Percentiles rank a stretch among this genome's conserved stretches.
Conservation (phyloP, 2,888 invertebrate genomes). For the Gordius sp. region DNA sequence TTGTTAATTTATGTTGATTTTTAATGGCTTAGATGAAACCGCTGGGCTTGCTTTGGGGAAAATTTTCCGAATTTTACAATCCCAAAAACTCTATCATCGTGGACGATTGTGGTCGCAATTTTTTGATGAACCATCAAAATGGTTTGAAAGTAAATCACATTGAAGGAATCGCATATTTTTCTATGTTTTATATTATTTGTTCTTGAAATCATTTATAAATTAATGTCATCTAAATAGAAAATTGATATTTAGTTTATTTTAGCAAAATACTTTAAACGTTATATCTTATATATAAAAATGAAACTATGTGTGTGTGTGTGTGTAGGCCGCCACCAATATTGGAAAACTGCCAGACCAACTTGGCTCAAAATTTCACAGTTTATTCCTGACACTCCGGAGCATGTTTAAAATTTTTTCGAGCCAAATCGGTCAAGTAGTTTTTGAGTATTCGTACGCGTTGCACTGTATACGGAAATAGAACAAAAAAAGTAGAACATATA, state of each 20-base stretch:
- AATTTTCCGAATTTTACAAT: constrained; percentile 53
- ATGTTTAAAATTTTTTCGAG: too few species aligned
- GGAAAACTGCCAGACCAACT: too few species aligned
- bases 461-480: too few species aligned
- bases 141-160: constrained; percentile 40
- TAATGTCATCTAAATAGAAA: background rate
- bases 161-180: background rate
- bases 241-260: background rate
- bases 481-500: too few species aligned
- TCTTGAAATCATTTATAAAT: background rate
- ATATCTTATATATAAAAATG: too few species aligned
- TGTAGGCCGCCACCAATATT: too few species aligned
- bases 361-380: too few species aligned
- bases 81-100: constrained; percentile 87
- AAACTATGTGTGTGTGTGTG: too few species aligned
- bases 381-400: too few species aligned
- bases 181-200: background rate
- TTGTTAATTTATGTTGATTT: too few species aligned
- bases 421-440: too few species aligned
- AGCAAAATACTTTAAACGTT: background rate
- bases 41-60: constrained; percentile 26
- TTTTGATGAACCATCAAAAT: constrained; percentile 81
- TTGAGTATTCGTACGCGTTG: too few species aligned
- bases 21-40: constrained; percentile 4
- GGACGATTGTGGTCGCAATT: constrained; percentile 75